Base-by-base conservation (phyloP, 2,888 invertebrate species). In the Macrophya alboannulata region DNA sequence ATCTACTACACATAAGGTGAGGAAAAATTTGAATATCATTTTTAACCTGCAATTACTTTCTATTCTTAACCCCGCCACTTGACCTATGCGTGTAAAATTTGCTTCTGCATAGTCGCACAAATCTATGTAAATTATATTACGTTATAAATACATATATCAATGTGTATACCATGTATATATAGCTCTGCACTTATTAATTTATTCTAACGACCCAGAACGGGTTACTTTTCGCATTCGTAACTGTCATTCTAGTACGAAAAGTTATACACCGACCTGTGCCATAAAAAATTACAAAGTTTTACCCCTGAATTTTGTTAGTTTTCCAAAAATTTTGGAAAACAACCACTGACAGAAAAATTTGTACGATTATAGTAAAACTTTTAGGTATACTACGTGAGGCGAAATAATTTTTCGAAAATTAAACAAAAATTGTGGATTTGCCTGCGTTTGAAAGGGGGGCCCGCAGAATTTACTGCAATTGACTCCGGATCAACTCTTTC, bases 1-100 rank as follows among this genome's bases (percentile, higher is more conserved):
- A 91, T 90, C 91, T 90, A 90, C 91, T 43, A 81, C 55, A 81
- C 92, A 89, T 91, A 91, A 91, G 91, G 91, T 91, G 89, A 88
- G 87, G 10, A 68, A 1, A 65, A 45, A 43, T 71, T 83, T 43
- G 0, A 43, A 37, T 21, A 21, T 43, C 5, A 62, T 62, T 43
- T 31, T n/a, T 37, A 15, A 4, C 71, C 71, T 31, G 31, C 71
- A 71, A 45, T 71, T 71, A 71, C 8, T 37, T 40, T 40, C 1
- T 12, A 71, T 71, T 40, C 8, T 65, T 65, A 0, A 51, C 6
- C 51, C 3, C 3, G 31, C 31, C 31, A 31, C 31, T 31, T 31
- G 31, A 31, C 31, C 1, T 31, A n/a, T n/a, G n/a, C n/a, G n/a
- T n/a, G n/a, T n/a, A 31, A 31, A 31, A 31, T 31, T 31, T 31